Base-by-base conservation (phyloP, 2,113 vertebrate species). In the Cichladusa arquata region DNA sequence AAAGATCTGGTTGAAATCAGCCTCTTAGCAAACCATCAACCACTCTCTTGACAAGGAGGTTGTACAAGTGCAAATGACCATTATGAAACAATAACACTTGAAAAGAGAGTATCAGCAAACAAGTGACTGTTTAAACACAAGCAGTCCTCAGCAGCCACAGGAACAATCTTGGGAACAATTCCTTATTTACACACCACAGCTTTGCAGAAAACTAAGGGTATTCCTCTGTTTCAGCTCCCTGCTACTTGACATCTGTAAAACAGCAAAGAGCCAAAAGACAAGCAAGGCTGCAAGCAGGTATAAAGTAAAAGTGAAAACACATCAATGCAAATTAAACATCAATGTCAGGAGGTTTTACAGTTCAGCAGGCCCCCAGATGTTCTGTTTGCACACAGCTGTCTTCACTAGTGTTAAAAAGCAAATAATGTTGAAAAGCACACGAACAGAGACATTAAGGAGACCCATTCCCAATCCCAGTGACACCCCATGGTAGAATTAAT, bases 361-460 rank as follows among this genome's bases (percentile, higher is more conserved):
- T 81, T 92, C 79, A 72, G 65, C 69, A 89, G 76, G 17, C 28
- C 57, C 82, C 84, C 80, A 96, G 94, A 93, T 92, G 91, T 84
- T 95, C 74, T 23, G 29, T 44, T 60, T 33, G 57, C 58, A 64
- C 72, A 58, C 48, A 86, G 83, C 58, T 92, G 82, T 38, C 93
- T 82, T 61, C 76, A 51, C 2, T 19, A 83, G n/a, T 1, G 8
- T 9, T 80, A 70, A 84, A 93, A 92, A 86, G 71, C 47, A 88
- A 95, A 48, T 47, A n/a, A 56, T 12, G 28, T 44, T 51, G 64
- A 50, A 70, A 90, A 91, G 50, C 42, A 79, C 57, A 33, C 0
- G 0, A 54, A 73, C 0, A 65, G 54, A 92, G 50, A 42, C 0
- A 0, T 23, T 60, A 80, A 80, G 50, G 77, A 76, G 45, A 13